phyloP scores from a whole-genome alignment of 2,888 invertebrate species.

The Venustoraphidia nigricollis region DNA sequence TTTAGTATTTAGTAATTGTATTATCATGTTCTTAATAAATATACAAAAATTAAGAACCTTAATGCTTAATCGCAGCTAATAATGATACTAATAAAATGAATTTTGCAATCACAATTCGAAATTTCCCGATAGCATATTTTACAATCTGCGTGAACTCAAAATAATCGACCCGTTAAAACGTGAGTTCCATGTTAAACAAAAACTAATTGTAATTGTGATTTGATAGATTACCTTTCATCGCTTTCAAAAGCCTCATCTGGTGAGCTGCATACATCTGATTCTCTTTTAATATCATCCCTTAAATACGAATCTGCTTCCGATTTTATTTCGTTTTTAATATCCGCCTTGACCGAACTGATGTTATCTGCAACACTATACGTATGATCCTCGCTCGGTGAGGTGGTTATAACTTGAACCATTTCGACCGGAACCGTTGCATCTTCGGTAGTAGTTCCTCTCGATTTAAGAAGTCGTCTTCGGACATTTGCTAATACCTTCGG shows the following conservation, averaged over 20 bases:
- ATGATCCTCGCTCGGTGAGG: conserved; percentile 84
- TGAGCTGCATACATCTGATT: conserved; percentile 20
- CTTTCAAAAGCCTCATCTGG: conserved; percentile 42
- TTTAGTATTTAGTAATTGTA: no score
- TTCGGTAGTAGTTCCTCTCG: conserved; percentile 15
- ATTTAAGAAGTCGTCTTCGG: conserved; percentile 14
- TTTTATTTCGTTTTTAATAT: conserved; percentile 1
- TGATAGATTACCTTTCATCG: conserved; percentile 31
- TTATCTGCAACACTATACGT: conserved; percentile 58
- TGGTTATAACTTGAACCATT: conserved; percentile 53
- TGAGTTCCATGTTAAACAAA: background rate
- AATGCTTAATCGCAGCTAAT: no score
- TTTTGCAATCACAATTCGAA: no score
- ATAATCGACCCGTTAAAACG: no score
- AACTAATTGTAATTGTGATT: background rate
- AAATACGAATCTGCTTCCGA: conserved; percentile 10
- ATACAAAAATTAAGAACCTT: no score
- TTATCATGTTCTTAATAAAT: no score
- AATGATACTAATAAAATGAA: no score
- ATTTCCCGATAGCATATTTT: no score
- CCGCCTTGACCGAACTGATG: conserved; percentile 8
- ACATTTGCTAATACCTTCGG: conserved; percentile 42
- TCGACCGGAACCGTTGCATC: conserved; percentile 21
- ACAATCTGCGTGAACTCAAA: no score
- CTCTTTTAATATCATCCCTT: conserved; percentile 26